Conservation (phyloP, 1,140 invertebrate genomes). For the Cepaea nemoralis region DNA sequence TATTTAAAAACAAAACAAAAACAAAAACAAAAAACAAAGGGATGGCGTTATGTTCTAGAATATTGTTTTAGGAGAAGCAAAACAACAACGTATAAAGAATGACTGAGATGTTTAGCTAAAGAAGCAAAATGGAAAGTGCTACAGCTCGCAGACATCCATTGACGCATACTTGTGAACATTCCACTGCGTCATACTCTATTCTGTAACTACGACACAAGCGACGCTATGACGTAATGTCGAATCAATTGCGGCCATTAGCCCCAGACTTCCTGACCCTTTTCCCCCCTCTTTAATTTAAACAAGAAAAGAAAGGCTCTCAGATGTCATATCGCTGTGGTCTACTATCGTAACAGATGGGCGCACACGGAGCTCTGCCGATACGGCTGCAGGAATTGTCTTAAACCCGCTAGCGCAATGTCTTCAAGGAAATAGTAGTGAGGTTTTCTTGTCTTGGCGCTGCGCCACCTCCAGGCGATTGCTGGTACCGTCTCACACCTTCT, state of each 20-base stretch:
- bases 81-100: too few species aligned
- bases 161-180: too few species aligned
- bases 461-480: constrained; percentile 14
- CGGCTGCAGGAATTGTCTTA: not conserved
- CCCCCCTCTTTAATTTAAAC: not conserved
- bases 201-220: not conserved
- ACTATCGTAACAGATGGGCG: constrained; percentile 9
- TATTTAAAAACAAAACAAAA: too few species aligned
- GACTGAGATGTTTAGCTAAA: too few species aligned
- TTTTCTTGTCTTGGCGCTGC: constrained; percentile 1
- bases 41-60: too few species aligned
- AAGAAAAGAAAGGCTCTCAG: not conserved
- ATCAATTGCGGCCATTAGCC: not conserved
- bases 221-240: not conserved
- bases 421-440: not conserved
- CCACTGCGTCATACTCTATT: not conserved
- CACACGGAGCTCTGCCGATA: not conserved
- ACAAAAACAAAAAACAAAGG: too few species aligned
- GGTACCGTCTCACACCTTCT: constrained; percentile 11
- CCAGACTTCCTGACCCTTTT: not conserved
- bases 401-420: not conserved
- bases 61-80: too few species aligned
- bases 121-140: too few species aligned
- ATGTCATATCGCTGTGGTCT: not conserved
- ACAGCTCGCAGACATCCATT: too few species aligned